phyloP scores from a whole-genome alignment of 2,888 invertebrate genomes.

The Isotomurus palustris region DNA sequence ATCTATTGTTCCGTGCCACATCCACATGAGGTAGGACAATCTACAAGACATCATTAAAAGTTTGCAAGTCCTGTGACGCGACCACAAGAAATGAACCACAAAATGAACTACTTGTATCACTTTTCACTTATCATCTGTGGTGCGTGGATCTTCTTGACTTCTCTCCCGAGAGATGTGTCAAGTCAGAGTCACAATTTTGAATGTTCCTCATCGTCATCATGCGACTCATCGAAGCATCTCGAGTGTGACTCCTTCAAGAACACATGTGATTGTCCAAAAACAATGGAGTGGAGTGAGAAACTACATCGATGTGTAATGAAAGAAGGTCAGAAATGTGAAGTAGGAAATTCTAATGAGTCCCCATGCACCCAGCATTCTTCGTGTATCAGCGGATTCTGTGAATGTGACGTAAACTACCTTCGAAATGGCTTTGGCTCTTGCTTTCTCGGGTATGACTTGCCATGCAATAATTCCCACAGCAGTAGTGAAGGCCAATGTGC shows the following conservation, averaged over 20 bases:
- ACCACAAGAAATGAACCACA: too few relatives aligned
- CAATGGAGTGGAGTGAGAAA: conserved; percentile 3
- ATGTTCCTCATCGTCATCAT: too few relatives aligned
- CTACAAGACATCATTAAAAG: too few relatives aligned
- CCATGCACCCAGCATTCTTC: conserved; percentile 11
- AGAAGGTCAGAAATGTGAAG: conserved; percentile 5
- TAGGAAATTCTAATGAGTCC: neutral
- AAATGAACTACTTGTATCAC: too few relatives aligned
- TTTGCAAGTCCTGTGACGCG: too few relatives aligned
- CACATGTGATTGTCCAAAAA: conserved; percentile 9
- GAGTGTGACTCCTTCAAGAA: neutral
- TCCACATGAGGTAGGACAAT: too few relatives aligned
- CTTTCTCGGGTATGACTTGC: conserved; percentile 4
- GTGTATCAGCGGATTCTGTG: conserved; percentile 9
- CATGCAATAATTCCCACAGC: conserved; percentile 1
- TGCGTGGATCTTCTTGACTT: too few relatives aligned
- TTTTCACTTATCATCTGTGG: too few relatives aligned
- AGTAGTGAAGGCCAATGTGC: neutral
- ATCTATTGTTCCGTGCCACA: too few relatives aligned
- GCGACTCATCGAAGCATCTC: conserved; percentile 7
- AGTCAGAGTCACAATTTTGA: too few relatives aligned
- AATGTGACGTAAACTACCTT: conserved; percentile 12
- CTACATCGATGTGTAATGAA: conserved; percentile 1
- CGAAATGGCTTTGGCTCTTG: conserved; percentile 6
- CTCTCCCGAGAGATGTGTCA: too few relatives aligned